Conservation (phyloP, 2,888 invertebrate genomes). For the Incurvaria masculella region DNA sequence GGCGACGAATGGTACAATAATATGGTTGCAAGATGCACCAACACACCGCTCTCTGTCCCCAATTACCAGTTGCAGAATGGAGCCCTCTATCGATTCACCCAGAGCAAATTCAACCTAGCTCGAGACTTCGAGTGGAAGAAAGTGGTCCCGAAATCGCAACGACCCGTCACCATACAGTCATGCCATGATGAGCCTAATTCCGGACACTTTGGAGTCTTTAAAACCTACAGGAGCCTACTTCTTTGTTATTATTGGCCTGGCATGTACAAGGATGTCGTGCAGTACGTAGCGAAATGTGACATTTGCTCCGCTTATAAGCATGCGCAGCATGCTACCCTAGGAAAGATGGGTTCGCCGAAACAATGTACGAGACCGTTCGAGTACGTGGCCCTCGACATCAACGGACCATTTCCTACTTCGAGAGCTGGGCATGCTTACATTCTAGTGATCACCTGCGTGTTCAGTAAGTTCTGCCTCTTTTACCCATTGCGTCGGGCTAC, state of each 20-base stretch:
- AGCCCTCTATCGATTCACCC: background rate
- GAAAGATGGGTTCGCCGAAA: slow-evolving; percentile 17
- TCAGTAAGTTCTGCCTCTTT: background rate
- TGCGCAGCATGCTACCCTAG: slow-evolving; percentile 11
- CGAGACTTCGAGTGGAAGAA: background rate
- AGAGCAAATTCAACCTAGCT: background rate
- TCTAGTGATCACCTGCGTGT: background rate
- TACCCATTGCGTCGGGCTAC: background rate
- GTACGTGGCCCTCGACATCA: slow-evolving; percentile 16
- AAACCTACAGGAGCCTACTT: slow-evolving; percentile 17
- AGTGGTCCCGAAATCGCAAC: background rate
- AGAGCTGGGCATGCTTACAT: background rate
- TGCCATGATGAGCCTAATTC: slow-evolving; percentile 9
- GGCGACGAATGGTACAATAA: background rate
- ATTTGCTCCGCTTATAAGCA: slow-evolving; percentile 12
- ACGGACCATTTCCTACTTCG: background rate
- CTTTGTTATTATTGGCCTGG: slow-evolving; percentile 16
- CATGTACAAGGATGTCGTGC: slow-evolving; percentile 14
- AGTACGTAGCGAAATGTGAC: slow-evolving; percentile 11
- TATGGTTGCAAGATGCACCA: background rate
- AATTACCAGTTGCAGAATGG: background rate
- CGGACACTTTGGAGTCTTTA: slow-evolving; percentile 17
- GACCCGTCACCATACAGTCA: background rate
- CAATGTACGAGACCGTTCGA: slow-evolving; percentile 18
- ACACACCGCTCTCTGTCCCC: background rate